Conservation (phyloP, 2,888 invertebrate genomes). For the Xanthia togata region DNA sequence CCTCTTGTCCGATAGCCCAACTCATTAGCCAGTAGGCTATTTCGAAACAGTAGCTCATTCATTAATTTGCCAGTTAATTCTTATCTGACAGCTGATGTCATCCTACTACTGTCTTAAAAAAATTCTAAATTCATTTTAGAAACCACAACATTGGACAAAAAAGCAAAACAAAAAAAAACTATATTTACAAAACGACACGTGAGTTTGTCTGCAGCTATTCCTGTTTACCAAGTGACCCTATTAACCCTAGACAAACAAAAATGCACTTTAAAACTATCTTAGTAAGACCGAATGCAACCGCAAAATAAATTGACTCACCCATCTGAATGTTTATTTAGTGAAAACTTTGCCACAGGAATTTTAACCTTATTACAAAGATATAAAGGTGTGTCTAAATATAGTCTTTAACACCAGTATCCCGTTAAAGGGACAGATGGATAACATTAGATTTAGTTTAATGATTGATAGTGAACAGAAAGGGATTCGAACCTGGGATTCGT, state of each 20-base stretch:
- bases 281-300: constrained; percentile 28
- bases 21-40: not conserved
- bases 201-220: constrained; percentile 61
- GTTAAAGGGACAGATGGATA: constrained; percentile 71
- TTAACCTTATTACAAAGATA: constrained; percentile 28
- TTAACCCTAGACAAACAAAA: constrained; percentile 34
- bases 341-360: constrained; percentile 27
- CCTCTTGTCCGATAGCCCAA: not conserved
- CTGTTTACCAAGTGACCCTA: constrained; percentile 30
- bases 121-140: not conserved
- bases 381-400: constrained; percentile 57
- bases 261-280: constrained; percentile 6
- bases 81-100: constrained; percentile 16
- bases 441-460: constrained; percentile 62
- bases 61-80: constrained; percentile 5
- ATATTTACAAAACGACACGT: constrained; percentile 66
- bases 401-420: constrained; percentile 61
- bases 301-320: constrained; percentile 23
- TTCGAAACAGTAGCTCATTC: not conserved
- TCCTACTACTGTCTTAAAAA: constrained; percentile 1
- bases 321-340: constrained; percentile 46
- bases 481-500: constrained; percentile 61
- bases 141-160: constrained; percentile 19
- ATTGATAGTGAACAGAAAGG: constrained; percentile 64
- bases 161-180: constrained; percentile 36